A percentile compares a stretch with the other conserved stretches of the same genome.
Evolutionary conservation across 2,888 invertebrate genomes (phyloP).

Genomic region (Amblyjoppa fuscipennis): DNA sequence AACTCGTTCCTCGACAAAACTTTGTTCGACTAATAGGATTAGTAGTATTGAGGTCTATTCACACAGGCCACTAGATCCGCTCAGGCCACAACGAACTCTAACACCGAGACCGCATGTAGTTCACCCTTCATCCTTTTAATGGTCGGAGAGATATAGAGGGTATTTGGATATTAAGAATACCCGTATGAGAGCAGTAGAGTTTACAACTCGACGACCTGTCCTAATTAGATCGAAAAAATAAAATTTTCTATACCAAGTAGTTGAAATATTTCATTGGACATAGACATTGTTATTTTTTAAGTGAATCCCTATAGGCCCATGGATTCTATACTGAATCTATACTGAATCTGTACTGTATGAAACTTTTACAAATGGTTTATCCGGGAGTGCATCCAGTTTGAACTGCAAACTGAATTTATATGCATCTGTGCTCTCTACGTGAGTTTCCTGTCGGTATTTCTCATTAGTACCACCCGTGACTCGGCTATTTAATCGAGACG

Average conservation of each 20-base stretch:
- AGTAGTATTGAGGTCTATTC: constrained; percentile 75
- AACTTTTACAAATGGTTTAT: constrained; percentile 33
- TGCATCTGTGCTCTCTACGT: constrained; percentile 12
- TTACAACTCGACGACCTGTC: background rate
- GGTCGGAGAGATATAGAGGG: constrained; percentile 11
- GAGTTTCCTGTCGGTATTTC: constrained; percentile 41
- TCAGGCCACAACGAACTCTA: constrained; percentile 8
- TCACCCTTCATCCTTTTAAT: background rate
- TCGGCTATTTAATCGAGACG: constrained; percentile 32
- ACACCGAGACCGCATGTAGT: background rate
- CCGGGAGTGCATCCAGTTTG: background rate
- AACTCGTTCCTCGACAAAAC: constrained; percentile 74
- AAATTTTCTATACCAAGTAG: background rate
- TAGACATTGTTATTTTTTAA: background rate
- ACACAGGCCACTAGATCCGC: constrained; percentile 35
- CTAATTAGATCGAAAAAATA: background rate
- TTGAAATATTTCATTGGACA: background rate
- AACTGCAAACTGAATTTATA: constrained; percentile 29
- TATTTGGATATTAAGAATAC: constrained; percentile 21
- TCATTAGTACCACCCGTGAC: constrained; percentile 33
- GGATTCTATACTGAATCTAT: background rate
- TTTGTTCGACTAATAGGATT: constrained; percentile 78
- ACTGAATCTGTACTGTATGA: background rate
- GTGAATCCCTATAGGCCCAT: background rate
- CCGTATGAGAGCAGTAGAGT: background rate